A percentile compares a stretch with the other conserved stretches of the same genome.
phyloP scores from a whole-genome alignment of 2,113 vertebrate genomes.

The Rattus rattus region DNA sequence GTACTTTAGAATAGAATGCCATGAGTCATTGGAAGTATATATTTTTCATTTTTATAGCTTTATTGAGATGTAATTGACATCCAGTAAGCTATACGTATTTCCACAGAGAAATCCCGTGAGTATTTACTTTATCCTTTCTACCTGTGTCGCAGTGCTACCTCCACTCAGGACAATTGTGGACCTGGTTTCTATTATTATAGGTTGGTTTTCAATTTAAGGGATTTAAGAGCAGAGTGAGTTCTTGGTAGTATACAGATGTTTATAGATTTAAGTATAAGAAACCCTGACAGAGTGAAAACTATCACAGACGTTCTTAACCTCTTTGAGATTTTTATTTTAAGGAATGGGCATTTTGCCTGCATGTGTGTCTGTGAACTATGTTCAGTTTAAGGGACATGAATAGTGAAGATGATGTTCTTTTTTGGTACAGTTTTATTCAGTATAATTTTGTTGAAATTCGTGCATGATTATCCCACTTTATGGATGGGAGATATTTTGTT shows the following conservation, averaged over 20 bases:
- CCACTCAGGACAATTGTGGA: neutral
- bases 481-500: slow-evolving; percentile 15
- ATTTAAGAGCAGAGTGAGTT: neutral
- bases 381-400: neutral
- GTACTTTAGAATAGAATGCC: neutral
- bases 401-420: neutral
- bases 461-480: neutral
- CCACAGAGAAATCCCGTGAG: neutral
- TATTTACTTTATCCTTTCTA: neutral
- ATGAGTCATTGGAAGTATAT: neutral
- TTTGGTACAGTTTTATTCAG: neutral
- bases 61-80: slow-evolving; percentile 6
- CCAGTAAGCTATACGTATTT: neutral
- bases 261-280: slow-evolving; percentile 32
- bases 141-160: neutral
- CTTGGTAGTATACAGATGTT: neutral
- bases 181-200: neutral
- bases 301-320: neutral
- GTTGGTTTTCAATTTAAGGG: neutral
- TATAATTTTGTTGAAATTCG: slow-evolving; percentile 32
- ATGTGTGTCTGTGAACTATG: neutral
- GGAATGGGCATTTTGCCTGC: neutral
- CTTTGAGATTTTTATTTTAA: neutral
- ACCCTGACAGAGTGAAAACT: neutral
- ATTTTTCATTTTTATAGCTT: neutral